Conservation (phyloP, 2,113 vertebrate species). For the Melanerpes formicivorus region DNA sequence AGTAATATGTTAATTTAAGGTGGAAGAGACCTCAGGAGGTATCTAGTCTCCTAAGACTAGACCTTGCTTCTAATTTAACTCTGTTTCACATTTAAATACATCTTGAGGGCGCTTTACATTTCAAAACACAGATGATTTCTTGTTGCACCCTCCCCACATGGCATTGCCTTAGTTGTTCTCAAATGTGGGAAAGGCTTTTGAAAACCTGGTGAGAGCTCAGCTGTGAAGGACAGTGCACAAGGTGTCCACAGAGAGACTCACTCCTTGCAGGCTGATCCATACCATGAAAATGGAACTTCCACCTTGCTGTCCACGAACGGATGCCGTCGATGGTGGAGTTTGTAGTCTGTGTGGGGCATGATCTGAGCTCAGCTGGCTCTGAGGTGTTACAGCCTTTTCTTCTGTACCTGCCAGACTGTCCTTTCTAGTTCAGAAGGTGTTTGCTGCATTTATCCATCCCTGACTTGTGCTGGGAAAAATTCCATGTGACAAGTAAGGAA, state of each 20-base stretch:
- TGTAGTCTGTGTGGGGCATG: neutral
- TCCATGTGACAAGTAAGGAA: neutral
- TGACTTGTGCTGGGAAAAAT: neutral
- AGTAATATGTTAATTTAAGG: neutral
- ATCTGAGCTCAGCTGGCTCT: neutral
- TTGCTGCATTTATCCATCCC: fast-evolving
- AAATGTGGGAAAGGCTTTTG: neutral
- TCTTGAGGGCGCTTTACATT: neutral
- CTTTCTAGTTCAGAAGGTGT: neutral
- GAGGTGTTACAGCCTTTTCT: neutral
- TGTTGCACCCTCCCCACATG: neutral
- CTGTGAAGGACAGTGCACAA: neutral
- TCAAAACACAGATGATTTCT: neutral
- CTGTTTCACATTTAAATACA: neutral
- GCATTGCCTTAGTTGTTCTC: neutral
- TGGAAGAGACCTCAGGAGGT: neutral
- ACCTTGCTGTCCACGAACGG: fast-evolving
- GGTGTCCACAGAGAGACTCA: neutral
- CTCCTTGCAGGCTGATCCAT: neutral
- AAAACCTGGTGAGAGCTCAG: neutral
- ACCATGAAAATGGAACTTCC: neutral
- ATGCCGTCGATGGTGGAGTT: fast-evolving
- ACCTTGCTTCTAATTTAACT: neutral
- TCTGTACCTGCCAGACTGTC: neutral
- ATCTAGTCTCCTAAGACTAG: neutral